Evolutionary conservation across 2,797 vertebrate genomes (phyloP).

Genomic region (Gadopsis bispinosus): DNA sequence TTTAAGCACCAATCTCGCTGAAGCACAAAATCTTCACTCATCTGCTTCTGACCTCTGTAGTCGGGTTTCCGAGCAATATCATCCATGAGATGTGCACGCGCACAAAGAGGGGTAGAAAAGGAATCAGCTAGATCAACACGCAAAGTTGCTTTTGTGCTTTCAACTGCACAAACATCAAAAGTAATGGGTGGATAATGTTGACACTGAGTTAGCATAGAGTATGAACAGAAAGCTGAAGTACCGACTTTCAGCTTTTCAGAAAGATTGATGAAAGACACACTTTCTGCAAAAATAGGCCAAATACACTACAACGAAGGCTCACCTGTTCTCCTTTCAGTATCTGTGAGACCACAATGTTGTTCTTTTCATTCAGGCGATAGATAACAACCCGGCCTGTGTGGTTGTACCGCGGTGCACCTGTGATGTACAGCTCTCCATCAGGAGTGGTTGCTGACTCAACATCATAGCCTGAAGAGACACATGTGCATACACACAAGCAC

Average conservation of each 20-base stretch:
- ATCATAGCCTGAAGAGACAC: conserved; percentile 88
- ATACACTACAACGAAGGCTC: not conserved
- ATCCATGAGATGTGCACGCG: not conserved
- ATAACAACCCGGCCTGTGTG: conserved; percentile 94
- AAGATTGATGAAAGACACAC: not conserved
- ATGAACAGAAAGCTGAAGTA: not conserved
- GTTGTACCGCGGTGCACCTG: conserved; percentile 95
- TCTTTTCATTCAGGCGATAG: conserved; percentile 84
- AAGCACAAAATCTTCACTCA: not conserved
- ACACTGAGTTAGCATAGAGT: not conserved
- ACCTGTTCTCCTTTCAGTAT: conserved; percentile 94
- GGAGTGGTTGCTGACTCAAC: conserved; percentile 90
- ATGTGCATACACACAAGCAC: not conserved
- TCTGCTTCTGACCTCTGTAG: not conserved
- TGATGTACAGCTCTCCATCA: conserved; percentile 88
- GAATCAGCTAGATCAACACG: not conserved
- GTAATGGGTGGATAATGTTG: not conserved
- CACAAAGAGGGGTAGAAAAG: not conserved
- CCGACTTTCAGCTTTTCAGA: not conserved
- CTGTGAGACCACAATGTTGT: conserved; percentile 85
- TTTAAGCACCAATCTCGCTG: not conserved
- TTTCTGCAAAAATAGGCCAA: not conserved
- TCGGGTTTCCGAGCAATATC: not conserved
- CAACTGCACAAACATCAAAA: not conserved
- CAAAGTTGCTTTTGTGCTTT: not conserved